Evolutionary conservation across 2,113 vertebrate species (phyloP), one percentile per base, ranked within the genome.

Genomic region (Xenus cinereus): DNA sequence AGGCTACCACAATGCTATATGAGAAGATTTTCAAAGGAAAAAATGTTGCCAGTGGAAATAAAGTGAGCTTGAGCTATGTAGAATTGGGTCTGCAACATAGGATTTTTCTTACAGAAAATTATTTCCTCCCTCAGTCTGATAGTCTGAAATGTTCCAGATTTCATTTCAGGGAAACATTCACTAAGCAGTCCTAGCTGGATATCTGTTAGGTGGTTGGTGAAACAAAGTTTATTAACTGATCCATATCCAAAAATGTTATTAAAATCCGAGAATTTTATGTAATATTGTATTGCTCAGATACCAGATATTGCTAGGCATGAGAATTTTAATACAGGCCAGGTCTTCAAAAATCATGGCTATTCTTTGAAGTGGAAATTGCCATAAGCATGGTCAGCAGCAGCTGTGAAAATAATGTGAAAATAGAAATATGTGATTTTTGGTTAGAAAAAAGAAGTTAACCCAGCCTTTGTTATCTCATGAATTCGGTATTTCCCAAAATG

Each of bases 161-260:
- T 95, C 51, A 86, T 93, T 96, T 93, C 68, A 86, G 72, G 46
- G 75, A 71, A 88, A 71, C 69, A 94, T 90, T 90, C 76, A 93
- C 94, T 96, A 94, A 87, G 32, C 39, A 86, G 68, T 92, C 11
- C 2, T 78, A 72, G 78, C 68, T 4, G 16, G 54, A 12, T 88
- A 78, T 91, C 83, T 96, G 68, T 86, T 90, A 80, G 85, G 64
- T 90, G 39, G 43, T 35, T 74, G 51, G 64, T 89, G 73, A 96
- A 96, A 96, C 79, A 93, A 96, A 91, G 63, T 97, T 97, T 94
- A 97, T 95, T 91, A 94, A 94, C 93, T 92, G 96, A 96, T 96
- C 76, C 16, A 59, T 97, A 96, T 95, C 96, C 90, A 93, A 76
- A 81, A 96, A 93, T 74, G 62, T 96, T 96, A 96, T 96, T 96